A percentile compares a stretch with the other conserved stretches of the same genome.
Conservation (phyloP, 1,140 invertebrate species). For the Platorchestia sp. region DNA sequence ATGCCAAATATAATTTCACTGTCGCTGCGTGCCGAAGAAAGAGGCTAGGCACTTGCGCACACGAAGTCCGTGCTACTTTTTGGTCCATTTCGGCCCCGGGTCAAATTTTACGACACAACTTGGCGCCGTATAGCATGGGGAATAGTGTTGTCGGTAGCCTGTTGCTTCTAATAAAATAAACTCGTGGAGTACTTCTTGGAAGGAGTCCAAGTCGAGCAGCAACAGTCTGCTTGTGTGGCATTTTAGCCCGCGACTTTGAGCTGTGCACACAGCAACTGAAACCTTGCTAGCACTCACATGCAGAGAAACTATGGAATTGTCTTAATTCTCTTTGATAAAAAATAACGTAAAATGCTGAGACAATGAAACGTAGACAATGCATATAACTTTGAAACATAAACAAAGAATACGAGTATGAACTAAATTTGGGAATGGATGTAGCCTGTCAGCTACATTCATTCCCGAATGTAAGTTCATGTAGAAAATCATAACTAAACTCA, state of each 20-base stretch:
- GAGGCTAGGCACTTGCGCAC: neutral
- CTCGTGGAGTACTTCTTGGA: conserved; percentile 43
- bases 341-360: neutral
- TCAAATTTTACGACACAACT: conserved; percentile 45
- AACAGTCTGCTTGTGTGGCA: conserved; percentile 18
- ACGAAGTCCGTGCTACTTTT: conserved; percentile 28
- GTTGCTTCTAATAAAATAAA: conserved; percentile 52
- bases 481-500: no score
- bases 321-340: neutral
- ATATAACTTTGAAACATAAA: no score
- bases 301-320: neutral
- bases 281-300: neutral
- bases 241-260: neutral
- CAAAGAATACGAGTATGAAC: no score
- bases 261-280: neutral
- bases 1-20: no score
- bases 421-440: no score
- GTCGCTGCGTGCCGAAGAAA: neutral
- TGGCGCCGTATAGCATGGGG: conserved; percentile 39
- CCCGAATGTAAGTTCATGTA: no score
- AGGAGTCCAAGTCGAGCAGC: neutral
- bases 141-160: conserved; percentile 43
- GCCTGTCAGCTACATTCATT: no score
- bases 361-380: neutral
- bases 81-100: neutral